Conservation (phyloP, 2,797 vertebrate species). For the Enteromius paludinosus region DNA sequence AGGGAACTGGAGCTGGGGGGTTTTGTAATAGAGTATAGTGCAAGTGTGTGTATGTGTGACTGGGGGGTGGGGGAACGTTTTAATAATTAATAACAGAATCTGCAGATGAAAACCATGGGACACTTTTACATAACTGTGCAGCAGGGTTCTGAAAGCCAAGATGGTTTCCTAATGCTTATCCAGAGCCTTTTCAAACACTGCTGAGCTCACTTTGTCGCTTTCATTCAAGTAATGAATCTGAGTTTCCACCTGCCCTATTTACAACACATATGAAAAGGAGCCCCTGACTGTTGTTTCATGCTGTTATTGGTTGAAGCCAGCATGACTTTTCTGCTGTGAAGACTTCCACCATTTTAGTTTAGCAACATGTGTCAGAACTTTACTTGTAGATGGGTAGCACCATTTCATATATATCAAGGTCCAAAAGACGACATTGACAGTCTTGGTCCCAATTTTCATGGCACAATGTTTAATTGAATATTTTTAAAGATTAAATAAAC, state of each 20-base stretch:
- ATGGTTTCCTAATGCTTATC: constrained; percentile 26
- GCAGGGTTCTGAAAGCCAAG: constrained; percentile 38
- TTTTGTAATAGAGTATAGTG: constrained; percentile 70
- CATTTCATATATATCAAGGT: neutral
- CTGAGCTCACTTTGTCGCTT: constrained; percentile 16
- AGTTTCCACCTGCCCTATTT: constrained; percentile 18
- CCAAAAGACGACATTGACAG: neutral
- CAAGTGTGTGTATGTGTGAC: constrained; percentile 25
- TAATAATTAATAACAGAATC: constrained; percentile 84
- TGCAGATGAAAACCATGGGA: constrained; percentile 79
- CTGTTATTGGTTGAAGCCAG: constrained; percentile 14
- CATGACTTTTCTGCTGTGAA: neutral
- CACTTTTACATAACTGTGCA: constrained; percentile 78
- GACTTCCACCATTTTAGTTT: neutral
- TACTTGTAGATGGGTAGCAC: neutral
- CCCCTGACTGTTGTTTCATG: neutral
- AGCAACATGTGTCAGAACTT: neutral
- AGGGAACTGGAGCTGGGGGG: constrained; percentile 77
- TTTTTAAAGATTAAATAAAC: neutral
- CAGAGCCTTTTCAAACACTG: neutral
- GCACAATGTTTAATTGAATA: neutral
- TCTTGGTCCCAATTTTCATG: neutral
- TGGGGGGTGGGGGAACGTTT: constrained; percentile 60
- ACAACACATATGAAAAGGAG: constrained; percentile 1
- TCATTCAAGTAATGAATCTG: neutral